Evolutionary conservation across 2,797 vertebrate genomes (phyloP).

Genomic region (Chloroceryle amazona): DNA sequence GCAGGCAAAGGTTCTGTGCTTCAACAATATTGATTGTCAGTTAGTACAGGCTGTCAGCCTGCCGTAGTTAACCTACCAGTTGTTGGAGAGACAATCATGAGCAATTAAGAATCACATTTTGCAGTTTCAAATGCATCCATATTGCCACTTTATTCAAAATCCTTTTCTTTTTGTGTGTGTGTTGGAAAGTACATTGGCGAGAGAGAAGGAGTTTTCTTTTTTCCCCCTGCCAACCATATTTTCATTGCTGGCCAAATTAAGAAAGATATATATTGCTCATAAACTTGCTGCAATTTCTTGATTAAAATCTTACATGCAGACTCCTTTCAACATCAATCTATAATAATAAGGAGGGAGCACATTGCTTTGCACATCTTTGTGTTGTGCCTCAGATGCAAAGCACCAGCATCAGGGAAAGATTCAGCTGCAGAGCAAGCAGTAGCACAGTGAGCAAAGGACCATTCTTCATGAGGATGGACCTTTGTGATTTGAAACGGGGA

Average conservation of each 20-base stretch:
- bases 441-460: not conserved
- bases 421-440: not conserved
- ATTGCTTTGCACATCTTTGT: not conserved
- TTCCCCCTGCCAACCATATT: conserved; percentile 51
- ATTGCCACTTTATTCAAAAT: conserved; percentile 73
- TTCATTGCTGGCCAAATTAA: conserved; percentile 70
- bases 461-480: accelerated
- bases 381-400: conserved; percentile 16
- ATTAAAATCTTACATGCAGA: conserved; percentile 66
- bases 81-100: conserved; percentile 70
- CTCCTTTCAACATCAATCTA: conserved; percentile 63
- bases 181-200: conserved; percentile 51
- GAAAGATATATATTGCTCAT: conserved; percentile 68
- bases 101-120: conserved; percentile 76
- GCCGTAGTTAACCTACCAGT: conserved; percentile 72
- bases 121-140: conserved; percentile 70
- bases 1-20: conserved; percentile 72
- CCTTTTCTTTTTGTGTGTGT: not conserved
- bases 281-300: conserved; percentile 68
- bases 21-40: conserved; percentile 74
- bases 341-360: conserved; percentile 56
- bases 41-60: conserved; percentile 72
- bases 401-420: not conserved
- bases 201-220: conserved; percentile 41
- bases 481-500: not conserved